A percentile compares a stretch with the other conserved stretches of the same genome.
Evolutionary conservation across 2,888 invertebrate genomes (phyloP).

Genomic region (Acleris cristana): DNA sequence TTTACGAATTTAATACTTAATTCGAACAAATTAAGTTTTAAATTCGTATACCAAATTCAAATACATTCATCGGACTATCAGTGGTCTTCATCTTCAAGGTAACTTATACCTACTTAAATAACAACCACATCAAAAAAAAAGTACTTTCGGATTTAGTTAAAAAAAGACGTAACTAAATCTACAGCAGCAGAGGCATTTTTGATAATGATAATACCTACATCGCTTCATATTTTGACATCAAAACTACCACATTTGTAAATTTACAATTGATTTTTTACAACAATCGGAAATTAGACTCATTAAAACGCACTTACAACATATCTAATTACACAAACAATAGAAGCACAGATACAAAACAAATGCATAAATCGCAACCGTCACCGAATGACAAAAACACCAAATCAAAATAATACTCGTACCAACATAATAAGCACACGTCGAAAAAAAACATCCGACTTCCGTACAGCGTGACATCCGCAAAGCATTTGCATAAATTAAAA

Average conservation of each 20-base stretch:
- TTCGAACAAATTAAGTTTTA: too few species aligned
- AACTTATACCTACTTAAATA: too few species aligned
- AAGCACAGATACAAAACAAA: constrained; percentile 12
- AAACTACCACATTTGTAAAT: background rate
- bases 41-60: too few species aligned
- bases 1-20: too few species aligned
- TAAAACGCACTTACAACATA: background rate
- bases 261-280: constrained; percentile 1
- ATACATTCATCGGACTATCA: too few species aligned
- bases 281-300: constrained; percentile 1
- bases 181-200: too few species aligned
- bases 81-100: too few species aligned
- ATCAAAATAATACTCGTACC: constrained; percentile 45
- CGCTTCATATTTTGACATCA: too few species aligned
- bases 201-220: too few species aligned
- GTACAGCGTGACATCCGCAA: constrained; percentile 62
- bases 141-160: too few species aligned
- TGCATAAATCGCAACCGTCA: constrained; percentile 15
- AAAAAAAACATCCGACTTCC: constrained; percentile 51
- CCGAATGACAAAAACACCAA: constrained; percentile 32
- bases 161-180: too few species aligned
- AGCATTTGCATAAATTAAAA: constrained; percentile 76
- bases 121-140: too few species aligned
- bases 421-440: constrained; percentile 43
- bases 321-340: constrained; percentile 18